phyloP scores from a whole-genome alignment of 1,140 invertebrate species.

The fruit fly (Drosophila melanogaster) region DNA sequence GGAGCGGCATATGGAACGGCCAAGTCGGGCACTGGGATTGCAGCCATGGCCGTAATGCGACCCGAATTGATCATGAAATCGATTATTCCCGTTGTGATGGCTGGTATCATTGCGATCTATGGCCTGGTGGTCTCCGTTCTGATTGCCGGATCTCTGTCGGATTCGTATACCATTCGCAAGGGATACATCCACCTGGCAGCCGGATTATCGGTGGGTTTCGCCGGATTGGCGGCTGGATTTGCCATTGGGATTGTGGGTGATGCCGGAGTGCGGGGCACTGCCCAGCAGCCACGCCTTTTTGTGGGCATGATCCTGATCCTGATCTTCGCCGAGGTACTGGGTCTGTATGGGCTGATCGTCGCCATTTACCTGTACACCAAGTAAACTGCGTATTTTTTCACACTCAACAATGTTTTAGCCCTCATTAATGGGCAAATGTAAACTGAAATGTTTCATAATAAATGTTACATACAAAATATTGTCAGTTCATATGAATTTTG shows the following conservation, averaged over 20 bases:
- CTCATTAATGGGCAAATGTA: no score
- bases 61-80: conserved; percentile 76
- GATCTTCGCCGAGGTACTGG: conserved; percentile 98
- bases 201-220: conserved; percentile 94
- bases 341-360: conserved; percentile 97
- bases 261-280: conserved; percentile 95
- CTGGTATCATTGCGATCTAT: conserved; percentile 89
- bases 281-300: conserved; percentile 96
- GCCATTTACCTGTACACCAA: conserved; percentile 95
- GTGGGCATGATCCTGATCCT: conserved; percentile 98
- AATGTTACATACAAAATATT: no score
- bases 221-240: conserved; percentile 95
- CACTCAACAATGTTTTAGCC: neutral
- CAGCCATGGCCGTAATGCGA: conserved; percentile 70
- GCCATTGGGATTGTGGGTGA: conserved; percentile 97
- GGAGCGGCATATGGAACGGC: conserved; percentile 69
- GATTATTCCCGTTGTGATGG: conserved; percentile 76
- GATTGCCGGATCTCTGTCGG: conserved; percentile 89
- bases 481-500: neutral
- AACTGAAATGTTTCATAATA: no score
- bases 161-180: conserved; percentile 87
- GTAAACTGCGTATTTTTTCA: conserved; percentile 37
- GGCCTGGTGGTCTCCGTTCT: conserved; percentile 97
- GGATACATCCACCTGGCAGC: conserved; percentile 96
- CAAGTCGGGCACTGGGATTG: conserved; percentile 68